Base-by-base conservation (phyloP, 2,888 invertebrate genomes). In the Nysson spinosus region DNA sequence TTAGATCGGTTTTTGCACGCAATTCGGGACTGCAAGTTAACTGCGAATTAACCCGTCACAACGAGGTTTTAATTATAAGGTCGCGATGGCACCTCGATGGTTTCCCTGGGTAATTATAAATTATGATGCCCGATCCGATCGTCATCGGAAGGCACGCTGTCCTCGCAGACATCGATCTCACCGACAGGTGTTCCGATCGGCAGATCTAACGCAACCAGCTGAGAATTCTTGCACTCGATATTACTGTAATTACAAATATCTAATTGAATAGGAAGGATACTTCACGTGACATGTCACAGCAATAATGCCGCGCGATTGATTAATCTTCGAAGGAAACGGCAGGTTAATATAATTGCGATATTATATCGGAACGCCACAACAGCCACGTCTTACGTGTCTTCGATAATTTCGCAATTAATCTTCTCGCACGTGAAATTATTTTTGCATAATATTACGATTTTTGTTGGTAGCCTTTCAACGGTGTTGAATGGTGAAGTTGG, bases 301-400 rank as follows among this genome's bases (percentile, higher is more conserved):
- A 63, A 62, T 39, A 39, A 50, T 43, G 30, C 47, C 51, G 32
- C 32, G n/a, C n/a, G 44, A 43, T 34, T 43, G 37, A 28, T 50
- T 52, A 43, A 26, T 42, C 35, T 42, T 9, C 16, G 32, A 32
- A 54, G 35, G 26, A 19, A 54, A 17, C n/a, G n/a, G n/a, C n/a
- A n/a, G n/a, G n/a, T n/a, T n/a, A 12, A 19, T 4, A 17, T 14
- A 34, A 52, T 52, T 52, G 34, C 52, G 26, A 35, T 19, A 22
- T 7, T 51, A 40, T 40, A 20, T 34, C 22, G 34, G 32, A 24
- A n/a, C 9, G 42, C 24, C 9, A 9, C 19, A 7, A 3, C 11
- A 35, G 3, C 20, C 9, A 9, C 14, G 20, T 17, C 20, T 6
- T 22, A 14, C 44, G 5, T 16, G n/a, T n/a, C n/a, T n/a, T 6